Percentiles rank a stretch among this genome's conserved stretches.
Conservation (phyloP, 2,113 vertebrate genomes). For the Eidolon helvum region DNA sequence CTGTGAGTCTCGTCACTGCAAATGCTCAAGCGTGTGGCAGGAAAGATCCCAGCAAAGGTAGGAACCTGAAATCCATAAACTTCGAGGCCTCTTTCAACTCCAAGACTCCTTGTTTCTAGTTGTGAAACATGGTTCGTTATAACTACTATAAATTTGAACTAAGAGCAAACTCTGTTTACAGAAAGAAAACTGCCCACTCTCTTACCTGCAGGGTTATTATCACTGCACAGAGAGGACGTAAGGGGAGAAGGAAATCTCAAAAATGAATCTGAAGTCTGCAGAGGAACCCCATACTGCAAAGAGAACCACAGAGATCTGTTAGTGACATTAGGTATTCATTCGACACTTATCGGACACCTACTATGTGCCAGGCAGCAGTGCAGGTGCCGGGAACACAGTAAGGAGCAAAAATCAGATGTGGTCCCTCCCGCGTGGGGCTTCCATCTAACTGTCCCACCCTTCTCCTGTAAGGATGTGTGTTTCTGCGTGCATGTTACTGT, state of each 20-base stretch:
- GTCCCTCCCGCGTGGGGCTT: no score
- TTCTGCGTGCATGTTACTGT: background rate
- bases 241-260: slow-evolving; percentile 88
- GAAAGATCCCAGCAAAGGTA: background rate
- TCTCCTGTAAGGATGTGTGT: background rate
- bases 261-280: slow-evolving; percentile 81
- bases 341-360: background rate
- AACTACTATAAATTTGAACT: background rate
- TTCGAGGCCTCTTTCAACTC: background rate
- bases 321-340: background rate
- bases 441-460: no score
- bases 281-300: slow-evolving; percentile 87
- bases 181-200: background rate
- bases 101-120: background rate
- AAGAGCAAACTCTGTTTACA: background rate
- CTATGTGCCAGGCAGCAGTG: background rate
- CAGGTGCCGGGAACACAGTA: background rate
- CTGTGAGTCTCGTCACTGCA: background rate
- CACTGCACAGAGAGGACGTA: slow-evolving; percentile 87
- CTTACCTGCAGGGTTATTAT: slow-evolving; percentile 92
- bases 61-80: background rate
- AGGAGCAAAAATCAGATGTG: background rate
- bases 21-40: background rate
- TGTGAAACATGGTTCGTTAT: background rate
- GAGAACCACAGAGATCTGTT: background rate